These are phyloP conservation scores for Tineola bisselliella DNA, from an alignment of 2,888 invertebrate genomes.

Conservation along the genomic window DNA sequence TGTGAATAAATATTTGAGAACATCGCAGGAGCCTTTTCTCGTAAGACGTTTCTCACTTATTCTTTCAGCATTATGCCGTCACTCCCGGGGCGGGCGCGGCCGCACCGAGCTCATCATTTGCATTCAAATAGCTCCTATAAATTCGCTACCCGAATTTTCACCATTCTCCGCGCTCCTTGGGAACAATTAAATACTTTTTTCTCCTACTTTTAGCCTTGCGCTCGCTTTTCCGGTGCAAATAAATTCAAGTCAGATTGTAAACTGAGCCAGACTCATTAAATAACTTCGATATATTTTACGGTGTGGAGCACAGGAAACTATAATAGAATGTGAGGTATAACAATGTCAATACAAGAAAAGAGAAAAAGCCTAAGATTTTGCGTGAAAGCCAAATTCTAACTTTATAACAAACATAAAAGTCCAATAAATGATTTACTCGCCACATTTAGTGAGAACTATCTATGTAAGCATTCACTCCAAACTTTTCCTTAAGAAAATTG, in stretches of 20 bases:
- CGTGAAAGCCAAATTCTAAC: not conserved
- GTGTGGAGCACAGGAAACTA: too few species aligned
- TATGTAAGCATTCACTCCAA: slow-evolving; percentile 7
- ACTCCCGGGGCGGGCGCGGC: slow-evolving; percentile 33
- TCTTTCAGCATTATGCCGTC: slow-evolving; percentile 56
- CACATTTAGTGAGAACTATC: slow-evolving; percentile 3
- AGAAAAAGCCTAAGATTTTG: not conserved
- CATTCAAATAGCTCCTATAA: slow-evolving; percentile 67
- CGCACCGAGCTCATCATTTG: slow-evolving; percentile 61
- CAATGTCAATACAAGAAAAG: not conserved
- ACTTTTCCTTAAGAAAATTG: slow-evolving; percentile 11
- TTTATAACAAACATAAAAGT: slow-evolving; percentile 8
- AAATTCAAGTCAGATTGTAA: slow-evolving; percentile 56
- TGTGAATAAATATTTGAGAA: slow-evolving; percentile 53
- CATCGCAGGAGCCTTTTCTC: slow-evolving; percentile 46
- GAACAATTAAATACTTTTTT: slow-evolving; percentile 66
- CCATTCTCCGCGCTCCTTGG: slow-evolving; percentile 58
- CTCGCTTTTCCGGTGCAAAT: slow-evolving; percentile 51
- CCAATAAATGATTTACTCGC: slow-evolving; percentile 3
- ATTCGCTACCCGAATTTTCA: slow-evolving; percentile 65
- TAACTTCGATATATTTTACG: slow-evolving; percentile 32
- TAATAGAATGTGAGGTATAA: too few species aligned
- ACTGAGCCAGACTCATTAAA: slow-evolving; percentile 45
- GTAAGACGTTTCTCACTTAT: slow-evolving; percentile 61
- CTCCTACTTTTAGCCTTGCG: slow-evolving; percentile 33